These are phyloP conservation scores for Caloenas nicobarica DNA, from an alignment of 2,113 vertebrate species.

Conservation along the genomic window DNA sequence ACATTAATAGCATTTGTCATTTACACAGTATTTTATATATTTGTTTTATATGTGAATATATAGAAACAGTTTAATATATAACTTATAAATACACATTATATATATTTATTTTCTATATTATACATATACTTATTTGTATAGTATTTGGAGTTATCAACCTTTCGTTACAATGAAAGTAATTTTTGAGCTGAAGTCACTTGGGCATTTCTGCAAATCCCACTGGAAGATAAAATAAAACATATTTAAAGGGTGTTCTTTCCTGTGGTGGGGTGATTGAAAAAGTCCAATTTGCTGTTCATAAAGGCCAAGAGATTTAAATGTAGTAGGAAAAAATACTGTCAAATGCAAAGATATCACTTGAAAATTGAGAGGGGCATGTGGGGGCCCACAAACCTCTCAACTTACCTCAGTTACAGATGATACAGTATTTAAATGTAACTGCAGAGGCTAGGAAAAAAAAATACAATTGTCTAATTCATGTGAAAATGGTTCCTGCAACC, in stretches of 20 bases:
- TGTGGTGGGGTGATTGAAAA: background rate
- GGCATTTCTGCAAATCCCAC: background rate
- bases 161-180: background rate
- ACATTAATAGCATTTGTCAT: background rate
- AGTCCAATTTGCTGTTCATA: background rate
- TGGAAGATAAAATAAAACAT: background rate
- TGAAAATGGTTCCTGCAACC: background rate
- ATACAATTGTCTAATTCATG: background rate
- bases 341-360: background rate
- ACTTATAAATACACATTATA: background rate
- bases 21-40: background rate
- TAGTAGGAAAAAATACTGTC: background rate
- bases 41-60: background rate
- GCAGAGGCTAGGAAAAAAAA: background rate
- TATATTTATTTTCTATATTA: background rate
- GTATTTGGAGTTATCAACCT: background rate
- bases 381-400: background rate
- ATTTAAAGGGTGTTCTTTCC: background rate
- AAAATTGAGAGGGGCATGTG: background rate
- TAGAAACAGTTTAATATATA: background rate
- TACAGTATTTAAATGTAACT: background rate
- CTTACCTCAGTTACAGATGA: background rate
- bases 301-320: background rate
- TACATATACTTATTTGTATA: background rate
- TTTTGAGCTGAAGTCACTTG: background rate